These are phyloP conservation scores for Sebastes glaucus DNA, from an alignment of 2,797 vertebrate species.

Conservation along the genomic window DNA sequence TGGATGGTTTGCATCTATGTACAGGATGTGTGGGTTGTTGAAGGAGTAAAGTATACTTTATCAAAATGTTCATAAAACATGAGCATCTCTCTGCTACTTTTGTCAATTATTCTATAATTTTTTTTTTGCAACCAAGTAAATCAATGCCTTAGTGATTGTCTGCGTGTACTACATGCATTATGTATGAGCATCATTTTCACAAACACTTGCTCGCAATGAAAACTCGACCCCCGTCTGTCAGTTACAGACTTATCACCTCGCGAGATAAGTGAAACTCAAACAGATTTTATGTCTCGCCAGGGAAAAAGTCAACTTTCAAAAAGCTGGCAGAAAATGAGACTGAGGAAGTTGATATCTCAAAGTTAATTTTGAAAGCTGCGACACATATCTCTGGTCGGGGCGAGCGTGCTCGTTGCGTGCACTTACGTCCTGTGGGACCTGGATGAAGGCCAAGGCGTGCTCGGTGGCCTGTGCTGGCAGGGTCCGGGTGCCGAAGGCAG, in stretches of 20 bases:
- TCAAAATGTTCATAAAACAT: slow-evolving; percentile 18
- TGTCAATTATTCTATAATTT: slow-evolving; percentile 42
- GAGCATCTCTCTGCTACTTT: not conserved
- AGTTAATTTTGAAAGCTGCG: slow-evolving; percentile 44
- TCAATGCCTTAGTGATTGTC: slow-evolving; percentile 29
- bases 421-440: slow-evolving; percentile 96
- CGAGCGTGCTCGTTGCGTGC: not conserved
- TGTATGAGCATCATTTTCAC: slow-evolving; percentile 46
- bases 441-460: slow-evolving; percentile 93
- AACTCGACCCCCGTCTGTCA: slow-evolving; percentile 45
- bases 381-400: slow-evolving; percentile 27
- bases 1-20: slow-evolving; percentile 1
- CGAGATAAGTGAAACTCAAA: slow-evolving; percentile 51
- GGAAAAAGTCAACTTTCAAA: slow-evolving; percentile 51
- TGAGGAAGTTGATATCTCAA: slow-evolving; percentile 22
- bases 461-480: slow-evolving; percentile 94
- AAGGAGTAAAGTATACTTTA: not conserved
- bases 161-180: slow-evolving; percentile 35
- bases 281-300: slow-evolving; percentile 39
- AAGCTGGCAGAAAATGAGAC: slow-evolving; percentile 52
- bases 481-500: slow-evolving; percentile 88
- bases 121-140: slow-evolving; percentile 25
- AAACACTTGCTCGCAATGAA: slow-evolving; percentile 41
- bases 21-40: not conserved
- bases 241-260: slow-evolving; percentile 42